These are phyloP conservation scores for Lithophane semibrunnea DNA, from an alignment of 2,888 invertebrate species.

Conservation along the genomic window DNA sequence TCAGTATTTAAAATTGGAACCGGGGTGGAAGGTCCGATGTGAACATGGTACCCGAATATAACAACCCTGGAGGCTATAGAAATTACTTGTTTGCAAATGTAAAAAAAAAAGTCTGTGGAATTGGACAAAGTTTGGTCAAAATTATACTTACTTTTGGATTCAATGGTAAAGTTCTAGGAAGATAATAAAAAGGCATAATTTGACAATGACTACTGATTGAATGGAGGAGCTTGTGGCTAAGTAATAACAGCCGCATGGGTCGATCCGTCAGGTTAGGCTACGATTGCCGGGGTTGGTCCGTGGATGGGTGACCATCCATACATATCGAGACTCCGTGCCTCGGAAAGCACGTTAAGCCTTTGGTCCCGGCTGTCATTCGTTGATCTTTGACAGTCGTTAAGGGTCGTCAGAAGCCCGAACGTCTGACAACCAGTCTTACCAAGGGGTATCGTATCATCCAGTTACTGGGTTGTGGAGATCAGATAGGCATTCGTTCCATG, in stretches of 20 bases:
- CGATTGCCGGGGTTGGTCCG: no score
- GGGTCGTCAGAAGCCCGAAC: neutral
- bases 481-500: neutral
- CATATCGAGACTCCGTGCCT: neutral
- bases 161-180: constrained; percentile 12
- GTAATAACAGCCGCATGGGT: no score
- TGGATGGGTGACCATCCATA: no score
- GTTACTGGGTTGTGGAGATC: neutral
- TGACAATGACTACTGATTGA: constrained; percentile 7
- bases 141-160: constrained; percentile 37
- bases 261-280: no score
- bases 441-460: neutral
- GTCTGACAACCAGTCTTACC: neutral
- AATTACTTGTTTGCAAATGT: constrained; percentile 54
- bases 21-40: constrained; percentile 43
- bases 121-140: constrained; percentile 27
- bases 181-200: constrained; percentile 16
- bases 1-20: constrained; percentile 58
- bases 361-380: neutral
- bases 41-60: constrained; percentile 53
- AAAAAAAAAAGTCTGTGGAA: constrained; percentile 51
- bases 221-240: no score
- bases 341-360: neutral
- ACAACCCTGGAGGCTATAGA: constrained; percentile 44
- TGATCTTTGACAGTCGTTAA: neutral